phyloP scores from a whole-genome alignment of 2,113 vertebrate species.

The Excalfactoria chinensis region DNA sequence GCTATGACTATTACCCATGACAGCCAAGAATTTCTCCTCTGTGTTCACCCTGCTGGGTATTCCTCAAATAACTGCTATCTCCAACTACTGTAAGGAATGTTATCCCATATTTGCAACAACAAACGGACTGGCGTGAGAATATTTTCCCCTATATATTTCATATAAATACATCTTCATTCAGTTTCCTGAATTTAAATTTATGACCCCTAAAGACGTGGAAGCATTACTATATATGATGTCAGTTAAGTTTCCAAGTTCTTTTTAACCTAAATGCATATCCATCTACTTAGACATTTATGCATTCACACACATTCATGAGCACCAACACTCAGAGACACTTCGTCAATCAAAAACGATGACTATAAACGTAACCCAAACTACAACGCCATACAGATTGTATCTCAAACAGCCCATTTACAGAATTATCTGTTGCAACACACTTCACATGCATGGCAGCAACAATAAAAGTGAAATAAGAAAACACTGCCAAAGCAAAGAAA shows the following conservation, averaged over 20 bases:
- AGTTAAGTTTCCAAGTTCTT: background rate
- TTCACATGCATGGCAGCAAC: background rate
- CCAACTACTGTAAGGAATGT: background rate
- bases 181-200: background rate
- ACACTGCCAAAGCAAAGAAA: background rate
- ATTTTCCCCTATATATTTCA: background rate
- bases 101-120: too few species aligned
- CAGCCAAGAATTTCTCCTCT: background rate
- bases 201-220: background rate
- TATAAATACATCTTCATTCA: background rate
- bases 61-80: background rate
- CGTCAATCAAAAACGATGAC: background rate
- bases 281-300: background rate
- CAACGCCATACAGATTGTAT: background rate
- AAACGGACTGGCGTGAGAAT: background rate
- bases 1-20: background rate
- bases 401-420: background rate
- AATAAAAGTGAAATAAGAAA: background rate
- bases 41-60: too few species aligned
- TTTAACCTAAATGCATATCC: background rate
- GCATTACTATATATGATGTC: too few species aligned
- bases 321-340: background rate
- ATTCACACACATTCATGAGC: background rate
- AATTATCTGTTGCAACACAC: background rate
- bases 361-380: background rate